Base-by-base conservation (phyloP, 2,113 vertebrate genomes). In the Apodemus speciosus region DNA sequence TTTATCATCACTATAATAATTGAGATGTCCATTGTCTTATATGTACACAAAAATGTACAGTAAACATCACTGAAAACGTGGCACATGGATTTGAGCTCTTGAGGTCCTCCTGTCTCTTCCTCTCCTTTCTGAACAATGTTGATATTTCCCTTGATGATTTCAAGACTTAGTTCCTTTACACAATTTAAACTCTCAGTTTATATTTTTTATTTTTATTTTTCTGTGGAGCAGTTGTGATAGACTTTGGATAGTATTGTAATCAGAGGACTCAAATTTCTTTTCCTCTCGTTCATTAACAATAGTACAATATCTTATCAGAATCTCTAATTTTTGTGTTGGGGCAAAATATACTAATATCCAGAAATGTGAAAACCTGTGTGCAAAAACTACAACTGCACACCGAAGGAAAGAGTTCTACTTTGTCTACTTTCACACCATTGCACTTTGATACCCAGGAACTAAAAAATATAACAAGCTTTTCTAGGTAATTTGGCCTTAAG, bases 1-100 rank as follows among this genome's bases (percentile, higher is more conserved):
- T 90, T 69, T 94, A 92, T 96, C 88, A 16, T 92, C 3, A 77
- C 68, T 18, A 46, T 60, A 86, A 92, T 5, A 80, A 88, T 85
- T 80, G 84, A 80, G 66, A n/a, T 69, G 76, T 88, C 21, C 14
- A 35, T 53, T 85, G 3, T 3, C 23, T 92, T 88, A 35, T 69
- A 64, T 32, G 69, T 71, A 20, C 75, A 25, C 16, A 66, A 79
- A 38, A 92, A 60, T 35, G 77, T 69, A 83, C 3, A 13, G 58
- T 58, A 76, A 84, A 87, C 14, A 92, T 69, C 43, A 58, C 13
- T 79, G 35, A 88, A 91, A 58, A 1, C 7, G 49, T 14, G 43
- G 2, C 16, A 27, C 16, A 5, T 56, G 79, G 27, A 60, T 72
- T 40, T 49, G 35, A 9, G 49, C 27, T 13, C 14, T n/a, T 25